Conservation (phyloP, 2,797 vertebrate species). For the Anolis apletophallus region DNA sequence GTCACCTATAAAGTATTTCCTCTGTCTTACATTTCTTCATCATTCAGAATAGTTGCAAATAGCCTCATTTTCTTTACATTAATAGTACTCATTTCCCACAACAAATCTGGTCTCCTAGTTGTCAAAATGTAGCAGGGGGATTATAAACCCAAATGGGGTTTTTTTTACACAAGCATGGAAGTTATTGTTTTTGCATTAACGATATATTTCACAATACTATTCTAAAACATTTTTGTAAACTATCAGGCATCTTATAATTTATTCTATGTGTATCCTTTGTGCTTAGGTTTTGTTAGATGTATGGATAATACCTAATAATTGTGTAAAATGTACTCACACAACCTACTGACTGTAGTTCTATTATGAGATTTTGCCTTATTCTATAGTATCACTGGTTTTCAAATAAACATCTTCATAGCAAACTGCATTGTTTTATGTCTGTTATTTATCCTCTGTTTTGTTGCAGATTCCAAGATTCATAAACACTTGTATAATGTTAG, state of each 20-base stretch:
- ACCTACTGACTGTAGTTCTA: too few species aligned
- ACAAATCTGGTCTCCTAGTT: fast-evolving
- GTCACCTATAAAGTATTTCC: slow-evolving; percentile 32
- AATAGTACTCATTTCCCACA: background rate
- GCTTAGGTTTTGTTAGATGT: background rate
- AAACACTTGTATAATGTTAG: too few species aligned
- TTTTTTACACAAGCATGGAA: slow-evolving; percentile 26
- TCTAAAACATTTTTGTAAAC: background rate
- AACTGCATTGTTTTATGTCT: background rate
- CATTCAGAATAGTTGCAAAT: slow-evolving; percentile 1
- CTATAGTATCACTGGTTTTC: background rate
- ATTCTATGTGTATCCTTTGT: too few species aligned
- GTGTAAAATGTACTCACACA: slow-evolving; percentile 1
- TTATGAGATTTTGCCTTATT: background rate
- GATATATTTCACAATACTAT: background rate
- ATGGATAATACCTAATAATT: background rate
- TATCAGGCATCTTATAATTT: background rate
- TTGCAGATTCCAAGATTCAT: background rate
- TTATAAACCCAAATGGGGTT: background rate
- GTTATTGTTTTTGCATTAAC: slow-evolving; percentile 7
- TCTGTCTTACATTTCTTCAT: slow-evolving; percentile 39
- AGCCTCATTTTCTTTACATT: slow-evolving; percentile 19
- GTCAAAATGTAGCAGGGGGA: fast-evolving
- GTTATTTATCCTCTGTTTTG: background rate
- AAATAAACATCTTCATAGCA: background rate